Conservation (phyloP, 2,113 vertebrate species). For the Hemibagrus wyckioides region DNA sequence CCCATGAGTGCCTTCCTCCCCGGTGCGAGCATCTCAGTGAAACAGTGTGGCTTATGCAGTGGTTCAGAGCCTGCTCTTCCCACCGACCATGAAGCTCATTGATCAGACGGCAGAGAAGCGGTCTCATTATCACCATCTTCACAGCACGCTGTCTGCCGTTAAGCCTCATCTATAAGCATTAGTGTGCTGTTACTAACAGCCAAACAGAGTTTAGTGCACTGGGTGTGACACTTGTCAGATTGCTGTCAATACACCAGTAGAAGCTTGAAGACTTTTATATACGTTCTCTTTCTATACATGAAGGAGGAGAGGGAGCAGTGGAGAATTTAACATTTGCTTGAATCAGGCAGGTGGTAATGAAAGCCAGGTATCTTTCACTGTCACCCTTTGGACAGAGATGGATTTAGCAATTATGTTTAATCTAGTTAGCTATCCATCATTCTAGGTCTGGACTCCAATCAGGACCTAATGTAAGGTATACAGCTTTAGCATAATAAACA, state of each 20-base stretch:
- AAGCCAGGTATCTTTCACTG: not conserved
- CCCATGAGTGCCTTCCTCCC: slow-evolving; percentile 59
- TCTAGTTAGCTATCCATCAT: not conserved
- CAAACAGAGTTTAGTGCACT: slow-evolving; percentile 64
- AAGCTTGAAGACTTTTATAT: slow-evolving; percentile 32
- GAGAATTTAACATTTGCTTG: slow-evolving; percentile 1
- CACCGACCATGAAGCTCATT: slow-evolving; percentile 74
- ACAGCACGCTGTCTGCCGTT: slow-evolving; percentile 59
- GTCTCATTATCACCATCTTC: slow-evolving; percentile 70
- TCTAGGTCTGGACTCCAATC: not conserved
- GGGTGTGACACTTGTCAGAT: slow-evolving; percentile 60
- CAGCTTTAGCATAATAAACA: not conserved
- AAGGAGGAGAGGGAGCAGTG: not conserved
- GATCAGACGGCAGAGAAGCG: slow-evolving; percentile 73
- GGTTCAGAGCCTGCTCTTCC: slow-evolving; percentile 66
- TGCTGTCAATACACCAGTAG: slow-evolving; percentile 53
- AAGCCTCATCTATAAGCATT: slow-evolving; percentile 69
- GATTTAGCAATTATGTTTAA: not conserved
- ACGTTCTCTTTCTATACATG: not conserved
- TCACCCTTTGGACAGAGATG: not conserved
- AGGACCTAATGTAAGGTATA: not conserved
- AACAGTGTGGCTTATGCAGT: slow-evolving; percentile 51
- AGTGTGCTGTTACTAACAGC: slow-evolving; percentile 54
- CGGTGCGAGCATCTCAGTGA: slow-evolving; percentile 21
- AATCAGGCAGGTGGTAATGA: slow-evolving; percentile 1